Conservation (phyloP, 2,797 vertebrate genomes). For the Echiichthys vipera region DNA sequence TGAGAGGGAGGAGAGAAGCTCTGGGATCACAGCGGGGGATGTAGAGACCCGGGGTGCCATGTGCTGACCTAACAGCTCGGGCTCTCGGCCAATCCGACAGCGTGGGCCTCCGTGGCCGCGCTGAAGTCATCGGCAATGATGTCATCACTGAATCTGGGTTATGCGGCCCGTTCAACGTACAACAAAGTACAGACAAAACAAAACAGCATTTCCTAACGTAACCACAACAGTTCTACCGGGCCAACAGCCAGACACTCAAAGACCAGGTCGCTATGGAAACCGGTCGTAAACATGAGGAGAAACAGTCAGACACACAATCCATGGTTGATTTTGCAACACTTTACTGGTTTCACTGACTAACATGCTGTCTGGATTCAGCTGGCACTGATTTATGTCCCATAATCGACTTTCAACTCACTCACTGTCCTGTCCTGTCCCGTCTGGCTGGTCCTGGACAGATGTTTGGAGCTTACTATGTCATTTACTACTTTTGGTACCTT, state of each 20-base stretch:
- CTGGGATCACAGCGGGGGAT: constrained; percentile 58
- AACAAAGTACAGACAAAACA: constrained; percentile 74
- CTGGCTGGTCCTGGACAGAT: constrained; percentile 53
- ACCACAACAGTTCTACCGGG: constrained; percentile 92
- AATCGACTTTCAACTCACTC: constrained; percentile 32
- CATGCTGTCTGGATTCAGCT: constrained; percentile 63
- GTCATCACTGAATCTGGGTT: constrained; percentile 70
- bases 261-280: constrained; percentile 91
- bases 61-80: constrained; percentile 76
- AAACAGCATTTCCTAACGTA: constrained; percentile 90
- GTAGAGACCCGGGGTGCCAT: constrained; percentile 68
- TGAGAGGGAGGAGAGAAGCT: constrained; percentile 55
- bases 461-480: constrained; percentile 54
- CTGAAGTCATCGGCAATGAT: constrained; percentile 76
- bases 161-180: constrained; percentile 59
- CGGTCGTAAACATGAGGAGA: constrained; percentile 88
- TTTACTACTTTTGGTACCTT: constrained; percentile 41
- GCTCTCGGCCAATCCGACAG: constrained; percentile 59
- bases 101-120: constrained; percentile 58
- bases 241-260: constrained; percentile 88
- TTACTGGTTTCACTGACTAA: constrained; percentile 62
- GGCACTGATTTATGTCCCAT: constrained; percentile 51
- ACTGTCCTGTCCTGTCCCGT: constrained; percentile 42
- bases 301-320: constrained; percentile 82
- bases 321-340: constrained; percentile 60